Base-by-base conservation (phyloP, 2,888 invertebrate genomes). In the Philhelius pedissequus region DNA sequence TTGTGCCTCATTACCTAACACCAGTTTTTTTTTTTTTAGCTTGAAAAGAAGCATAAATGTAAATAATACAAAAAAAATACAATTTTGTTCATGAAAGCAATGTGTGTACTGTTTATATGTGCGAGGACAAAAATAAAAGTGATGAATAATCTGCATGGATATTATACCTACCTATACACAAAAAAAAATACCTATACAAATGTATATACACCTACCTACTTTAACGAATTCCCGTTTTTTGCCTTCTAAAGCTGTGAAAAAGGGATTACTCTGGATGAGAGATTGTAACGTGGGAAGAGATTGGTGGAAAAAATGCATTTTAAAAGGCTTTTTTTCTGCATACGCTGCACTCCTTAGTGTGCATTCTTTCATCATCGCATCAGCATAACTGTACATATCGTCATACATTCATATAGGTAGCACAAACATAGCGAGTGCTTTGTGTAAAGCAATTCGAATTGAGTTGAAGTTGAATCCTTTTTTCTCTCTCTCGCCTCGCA, bases 1-100 rank as follows among this genome's bases (percentile, higher is more conserved):
- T 76, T 84, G 66, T 84, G 80, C 80, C 80, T 84, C 84, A 84
- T 84, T 84, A 84, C 84, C 84, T 84, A 84, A 84, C 84, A 76
- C 80, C 84, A 70, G 74, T 30, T 80, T 80, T 60, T 75, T 40
- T n/a, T 18, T 62, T 43, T 35, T n/a, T 30, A 79, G 83, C 50
- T 66, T 74, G 74, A 83, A 78, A 69, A 74, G 73, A 78, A 60
- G 68, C 9, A 13, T 35, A 32, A 32, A 35, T 35, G 18, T 9
- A 18, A 2, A 25, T 9, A 7, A 52, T 52, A 45, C 15, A 64
- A 43, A 74, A 64, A 66, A 40, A n/a, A 74, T 9, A 58, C 18
- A 58, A 56, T 40, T 58, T 73, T 60, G 43, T 48, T 35, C 56
- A 79, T 25, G 68, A 64, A 79, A 75, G 48, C 30, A 27, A 27